Evolutionary conservation across 92 coral and sea anemone species (phyloP).

Genomic region (Porites divaricata): DNA sequence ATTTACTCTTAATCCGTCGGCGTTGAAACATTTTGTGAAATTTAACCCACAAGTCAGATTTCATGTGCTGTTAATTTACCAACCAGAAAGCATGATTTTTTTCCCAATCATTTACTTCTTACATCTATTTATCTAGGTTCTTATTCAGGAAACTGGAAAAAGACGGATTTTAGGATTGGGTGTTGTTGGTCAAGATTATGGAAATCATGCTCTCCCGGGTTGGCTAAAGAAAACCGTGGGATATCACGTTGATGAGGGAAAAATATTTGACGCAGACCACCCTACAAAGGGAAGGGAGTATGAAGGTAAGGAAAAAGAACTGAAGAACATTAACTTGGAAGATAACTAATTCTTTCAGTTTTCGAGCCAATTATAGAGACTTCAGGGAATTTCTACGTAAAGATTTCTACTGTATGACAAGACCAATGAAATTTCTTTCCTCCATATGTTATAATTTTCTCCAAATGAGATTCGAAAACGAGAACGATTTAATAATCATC

Average conservation of each 20-base stretch:
- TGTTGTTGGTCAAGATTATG: background rate
- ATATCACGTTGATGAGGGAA: conserved; percentile 26
- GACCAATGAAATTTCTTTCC: no score
- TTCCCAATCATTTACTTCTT: background rate
- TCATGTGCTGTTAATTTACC: background rate
- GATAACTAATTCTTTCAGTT: no score
- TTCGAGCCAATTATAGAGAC: no score
- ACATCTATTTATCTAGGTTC: background rate
- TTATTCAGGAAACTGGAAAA: conserved; percentile 8
- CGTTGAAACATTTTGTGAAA: no score
- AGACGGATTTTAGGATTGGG: conserved; percentile 8
- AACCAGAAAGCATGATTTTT: background rate
- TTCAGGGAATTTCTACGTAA: no score
- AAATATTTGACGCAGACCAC: background rate
- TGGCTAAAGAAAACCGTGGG: conserved; percentile 8
- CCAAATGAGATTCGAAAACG: no score
- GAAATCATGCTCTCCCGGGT: conserved; percentile 5
- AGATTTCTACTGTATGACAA: no score
- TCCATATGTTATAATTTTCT: no score
- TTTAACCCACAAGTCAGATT: no score
- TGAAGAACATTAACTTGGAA: no score
- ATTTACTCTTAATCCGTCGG: no score
- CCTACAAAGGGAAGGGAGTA: background rate
- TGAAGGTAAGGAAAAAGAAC: background rate
- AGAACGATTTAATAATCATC: no score